Evolutionary conservation across 1,140 invertebrate species (phyloP), one percentile per base, ranked within the genome.

Genomic region (Bombus waltoni): DNA sequence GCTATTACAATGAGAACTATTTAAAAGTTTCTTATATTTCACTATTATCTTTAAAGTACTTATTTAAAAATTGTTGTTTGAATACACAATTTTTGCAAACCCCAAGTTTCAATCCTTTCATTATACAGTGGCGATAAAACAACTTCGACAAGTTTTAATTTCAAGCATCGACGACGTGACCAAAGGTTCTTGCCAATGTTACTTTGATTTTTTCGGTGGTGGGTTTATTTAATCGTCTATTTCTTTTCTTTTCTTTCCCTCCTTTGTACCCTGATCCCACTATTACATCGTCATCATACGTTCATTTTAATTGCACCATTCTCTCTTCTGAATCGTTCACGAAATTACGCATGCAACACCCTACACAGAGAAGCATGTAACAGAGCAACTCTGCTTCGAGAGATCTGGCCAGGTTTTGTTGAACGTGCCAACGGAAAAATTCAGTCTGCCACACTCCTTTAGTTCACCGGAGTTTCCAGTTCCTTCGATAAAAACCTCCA

Each of bases 381-480:
- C 47, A 42, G 76, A 84, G 65, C 74, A 57, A 76, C 28, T 10
- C 40, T n/a, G 47, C 11, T 3, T 53, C 65, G 40, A 80, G 11
- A 70, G 15, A 73, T 74, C 70, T 80, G 47, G 38, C 42, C 88
- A 78, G 77, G 32, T 44, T 71, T 70, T 18, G 57, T 71, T 84
- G 42, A 79, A 81, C 28, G 85, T 85, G n/a, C 83, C 72, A 62
- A 88, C 92, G 44, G 91, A 91, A 53, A 92, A 92, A 47, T 91
- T 94, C n/a, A 68, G 72, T 8, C 85, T 95, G 47, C 89, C 93
- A 10, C 94, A 95, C 71, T 95, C 95, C 11, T 42, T 93, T 32
- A 95, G 95, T 83, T 95, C 94, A n/a, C 95, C 95, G n/a, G 94
- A 95, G 47, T 83, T 95, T 15, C 93, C 93, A 57, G 85, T 92